Evolutionary conservation across 2,888 invertebrate species (phyloP), one percentile per base, ranked within the genome.

Genomic region (Catocala sponsa): DNA sequence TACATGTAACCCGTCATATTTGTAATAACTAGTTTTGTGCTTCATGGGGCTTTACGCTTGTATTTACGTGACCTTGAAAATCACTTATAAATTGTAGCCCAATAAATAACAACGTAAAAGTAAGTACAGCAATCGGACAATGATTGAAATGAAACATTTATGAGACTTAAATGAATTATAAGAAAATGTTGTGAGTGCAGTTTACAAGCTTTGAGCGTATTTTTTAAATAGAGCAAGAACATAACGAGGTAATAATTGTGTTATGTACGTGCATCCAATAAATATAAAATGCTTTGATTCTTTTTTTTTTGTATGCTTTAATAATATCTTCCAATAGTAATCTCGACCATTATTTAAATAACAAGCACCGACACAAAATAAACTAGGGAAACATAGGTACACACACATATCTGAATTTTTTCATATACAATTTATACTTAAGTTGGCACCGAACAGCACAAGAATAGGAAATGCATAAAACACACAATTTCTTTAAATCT

Each of bases 381-480:
- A 72, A 72, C 74, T 70, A 78, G 70, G 72, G 63, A 68, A 75
- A 79, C 70, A 76, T 77, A 78, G 83, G 75, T 77, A 77, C 75
- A 77, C 79, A 78, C 72, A 79, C 68, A 75, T 38, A 38, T 79
- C 66, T 61, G 76, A 78, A 80, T 76, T 79, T 81, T 81, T 76
- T 66, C 74, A 80, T 70, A 77, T 75, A 84, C 65, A 72, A 72
- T 74, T 68, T 78, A 76, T 63, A 78, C 68, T 78, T 80, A 84
- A 78, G 78, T 88, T 89, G 89, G 90, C 89, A 90, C 89, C 88
- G 76, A 83, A 82, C 83, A 86, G 85, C 83, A 87, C 83, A 79
- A 82, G 76, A 78, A 74, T 76, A 79, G 76, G 71, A 79, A 82
- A 83, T 84, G 84, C 82, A 83, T 80, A 61, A 38, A 81, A 83